phyloP scores from a whole-genome alignment of 2,113 vertebrate genomes.

The Prolemur simus region DNA sequence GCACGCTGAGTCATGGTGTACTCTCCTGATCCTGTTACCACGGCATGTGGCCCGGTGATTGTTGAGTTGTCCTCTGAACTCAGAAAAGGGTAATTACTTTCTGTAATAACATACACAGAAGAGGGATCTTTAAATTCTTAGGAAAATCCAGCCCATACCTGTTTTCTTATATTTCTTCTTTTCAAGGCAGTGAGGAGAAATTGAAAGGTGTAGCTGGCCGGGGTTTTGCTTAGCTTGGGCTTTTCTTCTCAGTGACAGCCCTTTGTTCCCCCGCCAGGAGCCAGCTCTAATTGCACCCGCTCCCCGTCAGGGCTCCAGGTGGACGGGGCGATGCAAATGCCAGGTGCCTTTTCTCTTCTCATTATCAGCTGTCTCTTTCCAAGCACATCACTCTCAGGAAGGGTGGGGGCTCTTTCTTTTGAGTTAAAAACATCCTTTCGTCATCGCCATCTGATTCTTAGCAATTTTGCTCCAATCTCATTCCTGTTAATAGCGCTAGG shows the following conservation, averaged over 20 bases:
- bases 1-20: not conserved
- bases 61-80: slow-evolving; percentile 62
- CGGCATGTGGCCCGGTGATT: slow-evolving; percentile 40
- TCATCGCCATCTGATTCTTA: slow-evolving; percentile 76
- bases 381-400: slow-evolving; percentile 83
- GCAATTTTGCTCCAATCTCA: slow-evolving; percentile 83
- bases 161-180: slow-evolving; percentile 18
- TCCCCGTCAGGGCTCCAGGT: slow-evolving; percentile 80
- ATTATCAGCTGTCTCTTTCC: slow-evolving; percentile 78
- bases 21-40: slow-evolving; percentile 34
- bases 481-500: slow-evolving; percentile 82
- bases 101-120: slow-evolving; percentile 59
- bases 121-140: slow-evolving; percentile 45
- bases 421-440: slow-evolving; percentile 67
- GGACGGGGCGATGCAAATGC: slow-evolving; percentile 87
- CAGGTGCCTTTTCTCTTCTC: slow-evolving; percentile 84
- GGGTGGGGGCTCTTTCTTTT: slow-evolving; percentile 78
- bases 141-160: slow-evolving; percentile 5
- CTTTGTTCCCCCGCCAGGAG: slow-evolving; percentile 79
- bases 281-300: slow-evolving; percentile 89
- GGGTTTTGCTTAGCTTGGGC: slow-evolving; percentile 82
- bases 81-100: slow-evolving; percentile 59
- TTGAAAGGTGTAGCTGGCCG: slow-evolving; percentile 65
- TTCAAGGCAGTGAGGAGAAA: slow-evolving; percentile 36
- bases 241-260: slow-evolving; percentile 90